phyloP scores from a whole-genome alignment of 2,797 vertebrate genomes.

The Silurus aristotelis region DNA sequence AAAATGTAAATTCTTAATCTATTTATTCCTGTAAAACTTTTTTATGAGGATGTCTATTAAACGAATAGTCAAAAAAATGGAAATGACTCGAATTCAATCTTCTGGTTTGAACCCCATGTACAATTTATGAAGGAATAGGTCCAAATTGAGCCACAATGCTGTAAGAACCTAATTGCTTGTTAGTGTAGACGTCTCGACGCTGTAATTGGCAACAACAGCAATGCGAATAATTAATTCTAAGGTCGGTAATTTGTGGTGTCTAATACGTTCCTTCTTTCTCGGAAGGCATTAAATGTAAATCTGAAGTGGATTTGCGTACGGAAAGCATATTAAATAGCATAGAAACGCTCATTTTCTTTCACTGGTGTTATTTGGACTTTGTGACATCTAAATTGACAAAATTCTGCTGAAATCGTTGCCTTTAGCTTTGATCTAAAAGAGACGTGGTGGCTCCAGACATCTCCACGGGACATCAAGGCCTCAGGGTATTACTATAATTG shows the following conservation, averaged over 20 bases:
- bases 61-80: too few relatives aligned
- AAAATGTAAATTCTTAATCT: too few relatives aligned
- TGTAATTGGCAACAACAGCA: neutral
- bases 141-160: neutral
- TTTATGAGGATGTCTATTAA: too few relatives aligned
- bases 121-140: too few relatives aligned
- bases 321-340: neutral
- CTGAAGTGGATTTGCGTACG: neutral
- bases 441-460: constrained; percentile 12
- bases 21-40: too few relatives aligned
- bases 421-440: constrained; percentile 6
- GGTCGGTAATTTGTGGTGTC: neutral
- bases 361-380: too few relatives aligned
- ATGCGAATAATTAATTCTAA: neutral
- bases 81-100: too few relatives aligned
- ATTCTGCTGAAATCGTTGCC: neutral
- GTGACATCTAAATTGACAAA: too few relatives aligned
- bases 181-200: neutral
- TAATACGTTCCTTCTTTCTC: neutral
- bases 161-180: neutral
- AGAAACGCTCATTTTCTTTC: neutral
- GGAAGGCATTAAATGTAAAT: neutral
- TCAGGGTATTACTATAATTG: constrained; percentile 34
- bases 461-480: constrained; percentile 12
- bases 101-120: neutral